phyloP scores from a whole-genome alignment of 2,113 vertebrate species.

The Acanthochromis polyacanthus region DNA sequence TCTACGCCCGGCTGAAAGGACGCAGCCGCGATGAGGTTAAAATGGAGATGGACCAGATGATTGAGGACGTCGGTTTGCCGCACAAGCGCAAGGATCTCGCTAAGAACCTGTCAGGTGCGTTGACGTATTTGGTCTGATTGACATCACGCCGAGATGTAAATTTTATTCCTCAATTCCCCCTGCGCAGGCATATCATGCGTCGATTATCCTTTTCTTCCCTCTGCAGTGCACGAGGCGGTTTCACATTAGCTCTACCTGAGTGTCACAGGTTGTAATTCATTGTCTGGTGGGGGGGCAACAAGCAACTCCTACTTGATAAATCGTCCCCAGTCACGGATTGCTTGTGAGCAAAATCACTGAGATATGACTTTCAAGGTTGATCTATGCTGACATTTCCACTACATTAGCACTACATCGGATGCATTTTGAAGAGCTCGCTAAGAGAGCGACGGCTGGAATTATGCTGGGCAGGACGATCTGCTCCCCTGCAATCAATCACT shows the following conservation, averaged over 20 bases:
- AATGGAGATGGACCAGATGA: conserved; percentile 94
- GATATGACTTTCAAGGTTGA: conserved; percentile 82
- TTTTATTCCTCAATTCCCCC: conserved; percentile 13
- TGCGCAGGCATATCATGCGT: conserved; percentile 21
- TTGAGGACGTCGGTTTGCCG: conserved; percentile 92
- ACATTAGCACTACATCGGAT: conserved; percentile 74
- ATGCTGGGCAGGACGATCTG: conserved; percentile 45
- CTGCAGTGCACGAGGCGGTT: conserved; percentile 9
- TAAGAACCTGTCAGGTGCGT: conserved; percentile 88
- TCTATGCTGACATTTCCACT: conserved; percentile 80
- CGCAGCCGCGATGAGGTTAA: conserved; percentile 87
- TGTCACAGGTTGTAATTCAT: conserved; percentile 75
- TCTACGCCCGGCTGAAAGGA: conserved; percentile 95
- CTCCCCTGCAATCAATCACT: conserved; percentile 59
- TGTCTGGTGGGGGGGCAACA: conserved; percentile 47
- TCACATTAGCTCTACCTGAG: conserved; percentile 44
- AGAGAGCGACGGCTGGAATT: conserved; percentile 43
- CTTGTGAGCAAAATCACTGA: conserved; percentile 77
- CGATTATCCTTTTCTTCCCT: conserved; percentile 40
- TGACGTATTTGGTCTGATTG: conserved; percentile 18
- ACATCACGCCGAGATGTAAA: conserved; percentile 34
- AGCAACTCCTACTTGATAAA: conserved; percentile 71
- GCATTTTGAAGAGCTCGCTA: conserved; percentile 64
- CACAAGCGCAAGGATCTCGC: conserved; percentile 91
- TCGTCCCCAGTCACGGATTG: conserved; percentile 70